Evolutionary conservation across 2,113 vertebrate species (phyloP), one percentile per base, ranked within the genome.

Genomic region (Chloropsis hardwickii): DNA sequence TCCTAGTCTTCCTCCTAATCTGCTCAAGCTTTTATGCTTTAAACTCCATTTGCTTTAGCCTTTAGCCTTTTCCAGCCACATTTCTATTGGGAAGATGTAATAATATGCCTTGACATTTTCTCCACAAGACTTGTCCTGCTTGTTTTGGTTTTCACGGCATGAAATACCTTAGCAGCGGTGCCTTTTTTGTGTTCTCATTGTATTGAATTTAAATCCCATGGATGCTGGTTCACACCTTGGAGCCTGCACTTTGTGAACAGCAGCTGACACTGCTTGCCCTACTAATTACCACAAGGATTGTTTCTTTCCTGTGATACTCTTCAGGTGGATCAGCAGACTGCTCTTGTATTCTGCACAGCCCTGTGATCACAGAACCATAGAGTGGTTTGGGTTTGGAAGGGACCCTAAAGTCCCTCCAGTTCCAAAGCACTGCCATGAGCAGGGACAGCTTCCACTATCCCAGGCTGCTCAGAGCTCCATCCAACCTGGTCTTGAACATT

Each of bases 311-410:
- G 37, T 60, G 45, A 10, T 15, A 4, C 27, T 23, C 45, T 60
- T 51, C 53, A 53, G 18, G 45, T 51, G 45, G 33, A 33, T 44
- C 33, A 51, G 62, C 53, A 67, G 53, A 60, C 18, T 86, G 37
- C 22, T 28, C 14, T 27, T 60, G 62, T 19, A 28, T 53, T 86
- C 62, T 78, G 45, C 54, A 33, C 72, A 33, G 33, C 39, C 27
- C 62, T 0, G 2, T 11, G 42, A 39, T 11, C 28, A 20, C 1
- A 37, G 54, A 69, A 69, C 18, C 27, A 8, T 2, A 15, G 20
- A 48, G 28, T 40, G 42, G 12, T 28, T 60, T 9, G 22, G 33
- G 39, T 33, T 33, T 77, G 83, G 45, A 44, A 37, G 33, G 44
- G 33, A 44, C 27, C 27, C 60, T 33, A 28, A 51, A 33, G 22